Percentiles rank a stretch among this genome's conserved stretches.
Conservation (phyloP, 2,888 invertebrate species). For the Amphipyra tragopoginis region DNA sequence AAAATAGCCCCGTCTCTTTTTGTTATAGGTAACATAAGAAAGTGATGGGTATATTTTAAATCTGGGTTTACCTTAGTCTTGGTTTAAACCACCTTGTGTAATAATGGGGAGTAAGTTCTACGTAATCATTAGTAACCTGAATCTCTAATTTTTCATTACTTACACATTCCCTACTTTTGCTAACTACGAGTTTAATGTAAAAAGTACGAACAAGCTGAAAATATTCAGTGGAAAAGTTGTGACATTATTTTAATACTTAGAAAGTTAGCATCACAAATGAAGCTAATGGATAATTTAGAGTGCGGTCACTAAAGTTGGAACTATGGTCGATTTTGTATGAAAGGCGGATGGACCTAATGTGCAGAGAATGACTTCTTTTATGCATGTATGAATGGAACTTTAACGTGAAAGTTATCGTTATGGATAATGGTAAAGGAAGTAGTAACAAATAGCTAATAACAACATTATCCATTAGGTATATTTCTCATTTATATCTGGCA, state of each 20-base stretch:
- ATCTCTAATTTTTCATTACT: conserved; percentile 2
- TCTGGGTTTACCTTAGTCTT: too few species aligned
- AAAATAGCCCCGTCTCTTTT: too few species aligned
- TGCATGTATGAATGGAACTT: conserved; percentile 40
- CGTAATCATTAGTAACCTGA: conserved; percentile 9
- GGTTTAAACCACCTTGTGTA: too few species aligned
- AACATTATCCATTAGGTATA: conserved; percentile 11
- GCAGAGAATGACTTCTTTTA: conserved; percentile 45
- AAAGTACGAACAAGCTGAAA: conserved; percentile 8
- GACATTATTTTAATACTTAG: conserved; percentile 48
- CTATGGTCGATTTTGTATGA: conserved; percentile 40
- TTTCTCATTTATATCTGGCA: conserved; percentile 12
- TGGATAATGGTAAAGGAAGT: conserved; percentile 23
- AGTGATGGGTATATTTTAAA: too few species aligned
- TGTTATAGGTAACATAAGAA: too few species aligned
- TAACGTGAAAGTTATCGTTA: conserved; percentile 46
- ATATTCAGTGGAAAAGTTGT: conserved; percentile 17
- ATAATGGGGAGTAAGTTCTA: too few species aligned
- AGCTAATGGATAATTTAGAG: conserved; percentile 52
- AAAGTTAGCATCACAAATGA: conserved; percentile 56
- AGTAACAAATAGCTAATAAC: conserved; percentile 18
- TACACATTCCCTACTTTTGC: conserved; percentile 7
- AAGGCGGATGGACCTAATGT: conserved; percentile 42
- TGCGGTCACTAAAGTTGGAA: conserved; percentile 40
- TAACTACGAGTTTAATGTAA: conserved; percentile 5